Percentiles rank a stretch among this genome's conserved stretches.
phyloP scores from a whole-genome alignment of 2,888 invertebrate species.

The Parnassius mnemosyne region DNA sequence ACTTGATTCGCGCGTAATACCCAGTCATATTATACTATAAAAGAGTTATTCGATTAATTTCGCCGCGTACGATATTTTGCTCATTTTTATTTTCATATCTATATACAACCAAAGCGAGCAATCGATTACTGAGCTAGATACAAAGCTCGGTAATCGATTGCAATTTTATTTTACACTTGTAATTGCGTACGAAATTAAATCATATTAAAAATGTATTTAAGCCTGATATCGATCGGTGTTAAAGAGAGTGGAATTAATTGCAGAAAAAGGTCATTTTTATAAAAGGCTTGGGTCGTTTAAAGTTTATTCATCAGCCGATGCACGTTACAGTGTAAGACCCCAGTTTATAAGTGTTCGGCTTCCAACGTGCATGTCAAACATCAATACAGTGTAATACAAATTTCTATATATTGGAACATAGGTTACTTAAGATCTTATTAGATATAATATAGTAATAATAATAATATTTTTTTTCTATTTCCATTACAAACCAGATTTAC shows the following conservation, averaged over 20 bases:
- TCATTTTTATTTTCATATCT: slow-evolving; percentile 26
- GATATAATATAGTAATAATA: no score
- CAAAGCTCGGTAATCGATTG: slow-evolving; percentile 2
- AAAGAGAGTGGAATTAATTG: not conserved
- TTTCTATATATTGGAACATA: no score
- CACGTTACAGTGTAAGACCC: no score
- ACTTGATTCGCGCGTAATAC: slow-evolving; percentile 44
- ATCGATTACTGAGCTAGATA: slow-evolving; percentile 1
- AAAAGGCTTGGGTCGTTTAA: no score
- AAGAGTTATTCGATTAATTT: slow-evolving; percentile 39
- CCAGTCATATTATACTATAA: slow-evolving; percentile 41
- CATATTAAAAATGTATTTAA: not conserved
- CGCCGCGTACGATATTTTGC: slow-evolving; percentile 30
- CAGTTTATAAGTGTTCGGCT: no score
- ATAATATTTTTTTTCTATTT: no score
- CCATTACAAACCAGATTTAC: no score
- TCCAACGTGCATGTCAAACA: no score
- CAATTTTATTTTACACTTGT: slow-evolving; percentile 22
- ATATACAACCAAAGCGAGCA: slow-evolving; percentile 21
- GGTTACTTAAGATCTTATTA: no score
- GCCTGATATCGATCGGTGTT: not conserved
- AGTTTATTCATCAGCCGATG: no score
- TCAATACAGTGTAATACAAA: no score
- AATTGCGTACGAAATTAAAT: slow-evolving; percentile 17
- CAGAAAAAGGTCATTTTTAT: not conserved